A percentile compares a stretch with the other conserved stretches of the same genome.
phyloP scores from a whole-genome alignment of 2,797 vertebrate genomes.

The Phyllotis vaccarum region DNA sequence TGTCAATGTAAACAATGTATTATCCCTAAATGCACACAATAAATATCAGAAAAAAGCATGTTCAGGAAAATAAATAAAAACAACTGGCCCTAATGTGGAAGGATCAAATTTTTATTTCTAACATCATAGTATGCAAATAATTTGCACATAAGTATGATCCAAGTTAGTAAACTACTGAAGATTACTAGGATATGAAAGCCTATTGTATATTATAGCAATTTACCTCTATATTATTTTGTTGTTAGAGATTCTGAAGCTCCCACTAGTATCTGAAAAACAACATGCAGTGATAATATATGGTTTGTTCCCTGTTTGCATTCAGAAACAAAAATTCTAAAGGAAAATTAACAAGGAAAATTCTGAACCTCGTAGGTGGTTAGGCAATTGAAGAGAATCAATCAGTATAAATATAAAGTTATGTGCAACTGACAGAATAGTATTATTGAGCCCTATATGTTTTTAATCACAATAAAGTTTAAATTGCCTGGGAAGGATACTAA shows the following conservation, averaged over 20 bases:
- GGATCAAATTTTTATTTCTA: constrained; percentile 76
- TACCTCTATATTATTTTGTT: constrained; percentile 80
- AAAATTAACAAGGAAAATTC: constrained; percentile 86
- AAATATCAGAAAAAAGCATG: constrained; percentile 51
- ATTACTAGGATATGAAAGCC: constrained; percentile 76
- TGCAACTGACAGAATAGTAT: constrained; percentile 64
- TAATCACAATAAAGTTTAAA: constrained; percentile 74
- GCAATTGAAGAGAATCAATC: constrained; percentile 83
- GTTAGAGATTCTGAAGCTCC: constrained; percentile 79
- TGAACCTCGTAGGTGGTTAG: constrained; percentile 82
- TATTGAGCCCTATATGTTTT: constrained; percentile 75
- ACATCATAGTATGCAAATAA: constrained; percentile 68
- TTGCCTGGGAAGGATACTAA: constrained; percentile 68
- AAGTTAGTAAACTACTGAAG: constrained; percentile 72
- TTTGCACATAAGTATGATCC: constrained; percentile 63
- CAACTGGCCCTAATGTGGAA: constrained; percentile 13
- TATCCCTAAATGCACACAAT: constrained; percentile 46
- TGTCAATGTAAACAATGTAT: constrained; percentile 7
- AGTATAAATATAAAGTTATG: constrained; percentile 81
- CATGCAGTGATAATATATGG: constrained; percentile 83
- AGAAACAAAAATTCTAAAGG: constrained; percentile 87
- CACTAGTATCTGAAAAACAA: constrained; percentile 78
- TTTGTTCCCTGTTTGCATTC: constrained; percentile 84
- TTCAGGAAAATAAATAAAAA: constrained; percentile 40
- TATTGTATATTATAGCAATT: constrained; percentile 82